These are phyloP conservation scores for Eulimnadia texana DNA, from an alignment of 1,140 invertebrate genomes.

Conservation along the genomic window DNA sequence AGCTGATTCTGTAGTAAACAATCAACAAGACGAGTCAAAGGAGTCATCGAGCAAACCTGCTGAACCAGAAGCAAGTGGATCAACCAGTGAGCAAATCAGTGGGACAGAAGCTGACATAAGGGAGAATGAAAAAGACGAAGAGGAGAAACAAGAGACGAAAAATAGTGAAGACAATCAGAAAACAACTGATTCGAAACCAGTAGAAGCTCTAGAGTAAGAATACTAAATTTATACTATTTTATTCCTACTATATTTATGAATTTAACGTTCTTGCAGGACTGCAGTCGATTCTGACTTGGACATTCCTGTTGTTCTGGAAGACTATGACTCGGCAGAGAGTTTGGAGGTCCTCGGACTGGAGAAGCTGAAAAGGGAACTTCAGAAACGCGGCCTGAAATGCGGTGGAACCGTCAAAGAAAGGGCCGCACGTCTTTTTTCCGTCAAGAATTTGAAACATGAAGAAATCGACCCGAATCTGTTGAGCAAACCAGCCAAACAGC, in stretches of 20 bases:
- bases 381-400: slow-evolving; percentile 29
- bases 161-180: background rate
- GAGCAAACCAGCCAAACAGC: slow-evolving; percentile 22
- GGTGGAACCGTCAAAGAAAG: slow-evolving; percentile 31
- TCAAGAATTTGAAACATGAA: slow-evolving; percentile 27
- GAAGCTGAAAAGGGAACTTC: slow-evolving; percentile 27
- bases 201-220: background rate
- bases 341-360: slow-evolving; percentile 30
- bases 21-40: background rate
- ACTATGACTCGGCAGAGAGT: slow-evolving; percentile 21
- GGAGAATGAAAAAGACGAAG: too few species aligned
- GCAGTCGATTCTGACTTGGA: background rate
- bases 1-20: background rate
- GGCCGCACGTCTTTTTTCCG: slow-evolving; percentile 30
- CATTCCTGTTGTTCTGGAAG: slow-evolving; percentile 22
- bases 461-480: slow-evolving; percentile 27
- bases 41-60: too few species aligned
- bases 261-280: background rate
- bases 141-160: too few species aligned
- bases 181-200: background rate
- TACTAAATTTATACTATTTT: background rate
- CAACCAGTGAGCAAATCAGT: too few species aligned
- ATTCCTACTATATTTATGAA: background rate
- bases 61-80: too few species aligned
- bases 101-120: too few species aligned